Conservation (phyloP, 2,888 invertebrate species). For the Epinotia ramella region DNA sequence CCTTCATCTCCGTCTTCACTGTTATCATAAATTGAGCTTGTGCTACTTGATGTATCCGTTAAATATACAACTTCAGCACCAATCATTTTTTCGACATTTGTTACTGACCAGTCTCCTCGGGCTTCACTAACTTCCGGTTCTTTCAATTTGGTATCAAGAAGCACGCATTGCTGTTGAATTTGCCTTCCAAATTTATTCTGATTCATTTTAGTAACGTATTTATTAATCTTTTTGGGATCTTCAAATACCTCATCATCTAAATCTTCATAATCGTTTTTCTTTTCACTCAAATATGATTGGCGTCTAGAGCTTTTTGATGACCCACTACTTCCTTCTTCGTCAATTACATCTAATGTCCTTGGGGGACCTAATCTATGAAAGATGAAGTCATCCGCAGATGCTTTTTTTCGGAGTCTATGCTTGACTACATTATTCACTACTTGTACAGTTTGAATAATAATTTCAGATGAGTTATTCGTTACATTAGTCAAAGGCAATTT, state of each 20-base stretch:
- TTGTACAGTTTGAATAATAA: constrained; percentile 78
- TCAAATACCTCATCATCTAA: constrained; percentile 82
- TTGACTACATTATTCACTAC: constrained; percentile 77
- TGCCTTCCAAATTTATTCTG: constrained; percentile 67
- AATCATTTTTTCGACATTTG: constrained; percentile 80
- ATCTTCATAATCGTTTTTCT: constrained; percentile 77
- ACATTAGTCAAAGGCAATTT: constrained; percentile 84
- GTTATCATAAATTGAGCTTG: constrained; percentile 85
- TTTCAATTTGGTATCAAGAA: constrained; percentile 87
- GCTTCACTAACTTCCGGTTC: constrained; percentile 85
- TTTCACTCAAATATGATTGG: constrained; percentile 81
- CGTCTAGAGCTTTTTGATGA: constrained; percentile 86
- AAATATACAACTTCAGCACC: constrained; percentile 89
- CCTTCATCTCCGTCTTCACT: constrained; percentile 78
- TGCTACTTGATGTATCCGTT: constrained; percentile 88
- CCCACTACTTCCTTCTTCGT: constrained; percentile 90
- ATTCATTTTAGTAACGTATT: constrained; percentile 57
- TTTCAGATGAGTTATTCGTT: constrained; percentile 70
- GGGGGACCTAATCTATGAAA: constrained; percentile 85
- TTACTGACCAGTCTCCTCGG: constrained; percentile 83
- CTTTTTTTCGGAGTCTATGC: constrained; percentile 74
- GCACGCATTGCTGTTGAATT: constrained; percentile 80
- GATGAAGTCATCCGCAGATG: constrained; percentile 70
- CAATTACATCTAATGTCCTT: constrained; percentile 90
- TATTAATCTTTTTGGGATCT: constrained; percentile 63